phyloP scores from a whole-genome alignment of 2,113 vertebrate genomes.

The Gallinago jamesoni region DNA sequence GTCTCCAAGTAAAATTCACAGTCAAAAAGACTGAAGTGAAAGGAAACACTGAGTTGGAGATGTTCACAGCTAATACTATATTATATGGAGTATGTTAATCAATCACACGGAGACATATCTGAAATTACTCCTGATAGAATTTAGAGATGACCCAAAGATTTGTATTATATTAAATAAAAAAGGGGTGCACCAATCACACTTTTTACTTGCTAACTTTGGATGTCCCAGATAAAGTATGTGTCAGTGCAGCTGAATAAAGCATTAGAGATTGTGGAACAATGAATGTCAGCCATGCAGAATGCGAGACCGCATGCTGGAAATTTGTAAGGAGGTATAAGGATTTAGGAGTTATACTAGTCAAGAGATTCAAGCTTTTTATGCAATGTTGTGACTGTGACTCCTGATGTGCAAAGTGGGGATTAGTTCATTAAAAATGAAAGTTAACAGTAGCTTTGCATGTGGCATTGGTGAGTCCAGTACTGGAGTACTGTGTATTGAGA shows the following conservation, averaged over 20 bases:
- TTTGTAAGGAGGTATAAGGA: not conserved
- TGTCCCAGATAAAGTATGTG: not conserved
- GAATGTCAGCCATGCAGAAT: not conserved
- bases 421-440: not conserved
- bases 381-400: not conserved
- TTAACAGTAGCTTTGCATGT: not conserved
- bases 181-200: rapidly evolving
- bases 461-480: not conserved
- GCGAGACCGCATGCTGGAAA: not conserved
- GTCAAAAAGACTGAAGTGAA: not conserved
- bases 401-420: not conserved
- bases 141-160: not conserved
- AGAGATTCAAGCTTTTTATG: not conserved
- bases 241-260: not conserved
- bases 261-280: not conserved
- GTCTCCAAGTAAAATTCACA: not conserved
- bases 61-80: not conserved
- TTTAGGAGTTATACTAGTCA: not conserved
- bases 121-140: not conserved
- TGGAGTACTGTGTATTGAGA: not conserved
- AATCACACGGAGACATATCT: not conserved
- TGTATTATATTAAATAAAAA: not conserved
- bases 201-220: not conserved
- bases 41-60: not conserved
- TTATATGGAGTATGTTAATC: not conserved